Base-by-base conservation (phyloP, 2,888 invertebrate genomes). In the Drosophila niveifrons region DNA sequence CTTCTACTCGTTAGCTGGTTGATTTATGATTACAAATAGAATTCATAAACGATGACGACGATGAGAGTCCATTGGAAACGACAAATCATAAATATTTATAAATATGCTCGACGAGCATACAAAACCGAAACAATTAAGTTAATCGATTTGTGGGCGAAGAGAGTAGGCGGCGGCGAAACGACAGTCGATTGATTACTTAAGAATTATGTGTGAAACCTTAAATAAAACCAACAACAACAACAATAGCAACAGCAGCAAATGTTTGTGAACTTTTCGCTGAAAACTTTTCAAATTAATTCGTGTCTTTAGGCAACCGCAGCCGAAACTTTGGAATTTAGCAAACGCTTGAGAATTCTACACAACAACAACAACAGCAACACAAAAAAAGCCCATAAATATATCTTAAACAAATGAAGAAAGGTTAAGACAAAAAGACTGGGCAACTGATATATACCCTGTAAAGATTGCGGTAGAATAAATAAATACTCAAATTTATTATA, bases 141-240 rank as follows among this genome's bases (percentile, higher is more conserved):
- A 84, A 89, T 84, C 84, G 88, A 88, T 80, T 83, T 68, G 66
- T 61, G 70, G 80, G 68, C 50, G 66, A 34, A 56, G 29, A 31
- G 31, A 31, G 31, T 9, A 10, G 36, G 28, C 10, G 29, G 28
- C 10, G 29, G 1, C 1, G 47, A 66, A 62, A 78, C 69, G 72
- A 66, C 66, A 63, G 39, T 57, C 77, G 66, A 80, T 80, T 80
- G 80, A 81, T 83, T 78, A 65, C 82, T 70, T 74, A 69, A 86
- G 78, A 90, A 86, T 82, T 86, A 90, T 90, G 90, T 86, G 86
- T 80, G 86, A 86, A 77, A 66, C 75, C 66, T 17, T 52, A 56
- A 66, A 61, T 34, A 61, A 52, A 53, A 46, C 39, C 53, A 64
- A 39, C 61, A 72, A 34, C 17, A 67, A 18, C 17, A 67, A 13